Conservation (phyloP, 2,888 invertebrate genomes). For the Hylaea fasciaria region DNA sequence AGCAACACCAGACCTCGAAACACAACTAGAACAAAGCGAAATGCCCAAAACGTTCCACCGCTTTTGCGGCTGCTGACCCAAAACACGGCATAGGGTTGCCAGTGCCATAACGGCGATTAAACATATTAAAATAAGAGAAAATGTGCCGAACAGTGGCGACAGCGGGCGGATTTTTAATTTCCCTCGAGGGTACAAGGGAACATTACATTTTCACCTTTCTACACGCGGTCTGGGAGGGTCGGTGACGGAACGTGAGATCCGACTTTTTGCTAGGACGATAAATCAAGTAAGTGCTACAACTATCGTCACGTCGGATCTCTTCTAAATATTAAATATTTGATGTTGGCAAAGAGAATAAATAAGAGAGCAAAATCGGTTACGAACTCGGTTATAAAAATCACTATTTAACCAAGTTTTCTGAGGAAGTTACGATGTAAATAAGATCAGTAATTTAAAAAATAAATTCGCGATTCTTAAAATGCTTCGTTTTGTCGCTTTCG, state of each 20-base stretch:
- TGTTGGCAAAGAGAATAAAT: too few species aligned
- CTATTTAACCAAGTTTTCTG: too few species aligned
- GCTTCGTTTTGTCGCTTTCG: too few species aligned
- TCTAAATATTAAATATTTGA: too few species aligned
- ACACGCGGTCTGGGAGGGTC: conserved; percentile 17
- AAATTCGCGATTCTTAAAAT: too few species aligned
- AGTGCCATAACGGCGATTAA: conserved; percentile 31
- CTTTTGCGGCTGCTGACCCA: not conserved
- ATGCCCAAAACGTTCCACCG: not conserved
- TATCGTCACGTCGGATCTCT: not conserved
- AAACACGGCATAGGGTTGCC: conserved; percentile 13
- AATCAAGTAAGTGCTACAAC: conserved; percentile 21
- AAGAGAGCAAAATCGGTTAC: too few species aligned
- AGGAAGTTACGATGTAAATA: too few species aligned
- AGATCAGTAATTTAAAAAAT: too few species aligned
- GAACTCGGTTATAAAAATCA: too few species aligned
- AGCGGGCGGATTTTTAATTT: conserved; percentile 37
- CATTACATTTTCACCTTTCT: conserved; percentile 33
- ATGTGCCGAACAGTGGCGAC: conserved; percentile 22
- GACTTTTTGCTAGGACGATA: conserved; percentile 21
- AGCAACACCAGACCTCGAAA: not conserved
- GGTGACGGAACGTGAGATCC: conserved; percentile 22
- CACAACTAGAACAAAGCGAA: not conserved
- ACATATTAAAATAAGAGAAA: conserved; percentile 36
- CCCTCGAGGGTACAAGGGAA: conserved; percentile 29